phyloP scores from a whole-genome alignment of 1,140 invertebrate genomes.

The Vanessa tameamea region DNA sequence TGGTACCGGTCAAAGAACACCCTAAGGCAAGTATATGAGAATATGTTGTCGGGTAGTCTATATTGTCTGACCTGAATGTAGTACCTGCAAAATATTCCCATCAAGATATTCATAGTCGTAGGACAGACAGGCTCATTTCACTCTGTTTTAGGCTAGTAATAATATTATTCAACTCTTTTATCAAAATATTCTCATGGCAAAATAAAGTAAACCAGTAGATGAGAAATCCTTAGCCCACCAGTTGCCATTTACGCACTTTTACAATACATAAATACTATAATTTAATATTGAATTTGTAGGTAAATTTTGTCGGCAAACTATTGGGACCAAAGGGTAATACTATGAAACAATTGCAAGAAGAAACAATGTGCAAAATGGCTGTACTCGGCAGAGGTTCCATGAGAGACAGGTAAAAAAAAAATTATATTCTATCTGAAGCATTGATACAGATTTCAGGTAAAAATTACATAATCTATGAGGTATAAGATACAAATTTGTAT shows the following conservation, averaged over 20 bases:
- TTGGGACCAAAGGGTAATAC: slow-evolving; percentile 95
- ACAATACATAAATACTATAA: not conserved
- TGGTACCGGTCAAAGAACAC: slow-evolving; percentile 93
- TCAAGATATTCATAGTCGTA: too few relatives aligned
- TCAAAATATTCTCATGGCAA: too few relatives aligned
- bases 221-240: too few relatives aligned
- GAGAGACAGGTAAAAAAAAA: slow-evolving; percentile 88
- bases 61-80: too few relatives aligned
- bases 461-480: too few relatives aligned
- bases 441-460: not conserved
- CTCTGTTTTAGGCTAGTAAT: too few relatives aligned
- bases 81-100: too few relatives aligned
- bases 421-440: slow-evolving; percentile 5
- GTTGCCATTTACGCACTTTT: too few relatives aligned
- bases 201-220: too few relatives aligned
- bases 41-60: not conserved
- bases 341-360: slow-evolving; percentile 93
- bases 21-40: slow-evolving; percentile 85
- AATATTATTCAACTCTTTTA: too few relatives aligned
- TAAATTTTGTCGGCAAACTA: slow-evolving; percentile 97
- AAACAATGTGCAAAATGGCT: slow-evolving; percentile 94
- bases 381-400: slow-evolving; percentile 94
- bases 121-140: too few relatives aligned
- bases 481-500: too few relatives aligned
- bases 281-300: slow-evolving; percentile 79